These are phyloP conservation scores for Caenorhabditis japonica DNA, from an alignment of 2,888 invertebrate genomes.

Conservation along the genomic window DNA sequence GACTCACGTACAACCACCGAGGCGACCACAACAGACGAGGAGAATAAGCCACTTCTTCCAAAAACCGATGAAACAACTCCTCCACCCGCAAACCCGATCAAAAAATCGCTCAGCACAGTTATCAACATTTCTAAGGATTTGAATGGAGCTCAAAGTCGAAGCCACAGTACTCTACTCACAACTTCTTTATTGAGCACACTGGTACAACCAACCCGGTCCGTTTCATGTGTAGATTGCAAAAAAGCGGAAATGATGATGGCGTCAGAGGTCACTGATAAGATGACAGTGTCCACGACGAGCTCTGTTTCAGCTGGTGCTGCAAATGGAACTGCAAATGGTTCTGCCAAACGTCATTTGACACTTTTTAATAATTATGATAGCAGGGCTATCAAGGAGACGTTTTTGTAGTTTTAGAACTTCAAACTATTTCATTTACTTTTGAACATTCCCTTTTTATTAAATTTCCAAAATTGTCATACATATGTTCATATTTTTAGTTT, in stretches of 20 bases:
- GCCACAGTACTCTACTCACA: background rate
- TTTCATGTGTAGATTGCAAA: constrained; percentile 57
- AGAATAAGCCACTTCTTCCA: constrained; percentile 41
- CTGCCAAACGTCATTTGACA: constrained; percentile 31
- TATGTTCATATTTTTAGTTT: too few species aligned
- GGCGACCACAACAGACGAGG: constrained; percentile 58
- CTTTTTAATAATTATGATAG: constrained; percentile 48
- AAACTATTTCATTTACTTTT: background rate
- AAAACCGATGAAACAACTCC: constrained; percentile 1
- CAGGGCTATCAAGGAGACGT: constrained; percentile 60
- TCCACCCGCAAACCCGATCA: constrained; percentile 3
- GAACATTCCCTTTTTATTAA: too few species aligned
- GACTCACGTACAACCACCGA: constrained; percentile 59
- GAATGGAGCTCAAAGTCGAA: background rate
- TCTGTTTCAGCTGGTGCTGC: constrained; percentile 29
- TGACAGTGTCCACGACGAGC: constrained; percentile 56
- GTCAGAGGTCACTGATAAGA: constrained; percentile 41
- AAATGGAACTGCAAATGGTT: constrained; percentile 34
- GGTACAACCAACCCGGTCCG: constrained; percentile 33
- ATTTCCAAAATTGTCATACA: too few species aligned
- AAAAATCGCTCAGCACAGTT: constrained; percentile 36
- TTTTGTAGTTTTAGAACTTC: constrained; percentile 38
- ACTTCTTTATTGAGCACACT: constrained; percentile 10
- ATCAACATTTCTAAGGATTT: constrained; percentile 18
- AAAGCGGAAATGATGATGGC: constrained; percentile 53